Conservation (phyloP, 2,113 vertebrate species). For the Heloderma charlesbogerti region DNA sequence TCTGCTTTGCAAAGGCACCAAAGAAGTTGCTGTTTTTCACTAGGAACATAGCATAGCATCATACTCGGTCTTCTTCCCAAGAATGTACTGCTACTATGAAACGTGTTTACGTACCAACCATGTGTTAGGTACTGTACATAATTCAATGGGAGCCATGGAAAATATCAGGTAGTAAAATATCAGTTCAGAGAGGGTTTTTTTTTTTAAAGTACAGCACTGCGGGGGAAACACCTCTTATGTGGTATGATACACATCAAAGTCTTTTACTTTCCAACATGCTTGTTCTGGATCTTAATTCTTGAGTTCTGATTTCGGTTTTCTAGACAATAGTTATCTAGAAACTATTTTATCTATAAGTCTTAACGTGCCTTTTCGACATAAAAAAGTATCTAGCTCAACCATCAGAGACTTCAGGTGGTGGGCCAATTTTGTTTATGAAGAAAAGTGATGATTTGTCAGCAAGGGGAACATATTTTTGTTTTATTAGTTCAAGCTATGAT, state of each 20-base stretch:
- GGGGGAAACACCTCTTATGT: neutral
- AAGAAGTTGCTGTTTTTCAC: constrained; percentile 25
- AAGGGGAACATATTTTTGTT: neutral
- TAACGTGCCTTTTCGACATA: neutral
- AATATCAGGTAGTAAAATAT: neutral
- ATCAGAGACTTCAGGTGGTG: neutral
- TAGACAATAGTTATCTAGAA: neutral
- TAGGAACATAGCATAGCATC: fast-evolving
- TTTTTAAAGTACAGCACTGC: neutral
- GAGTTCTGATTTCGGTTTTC: neutral
- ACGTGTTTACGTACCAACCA: neutral
- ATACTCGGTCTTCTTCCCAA: neutral
- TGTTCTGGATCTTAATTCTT: neutral
- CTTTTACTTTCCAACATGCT: neutral
- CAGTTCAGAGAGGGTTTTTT: neutral
- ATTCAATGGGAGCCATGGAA: neutral
- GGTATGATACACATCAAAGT: neutral
- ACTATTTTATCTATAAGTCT: no score
- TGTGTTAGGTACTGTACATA: neutral
- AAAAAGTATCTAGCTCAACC: neutral
- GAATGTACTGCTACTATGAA: neutral
- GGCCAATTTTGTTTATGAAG: neutral
- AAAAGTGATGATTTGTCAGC: neutral
- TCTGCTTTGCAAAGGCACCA: constrained; percentile 9
- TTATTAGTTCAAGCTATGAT: neutral